Evolutionary conservation across 1,140 invertebrate genomes (phyloP), one percentile per base, ranked within the genome.

Genomic region (Dysdera silvatica): DNA sequence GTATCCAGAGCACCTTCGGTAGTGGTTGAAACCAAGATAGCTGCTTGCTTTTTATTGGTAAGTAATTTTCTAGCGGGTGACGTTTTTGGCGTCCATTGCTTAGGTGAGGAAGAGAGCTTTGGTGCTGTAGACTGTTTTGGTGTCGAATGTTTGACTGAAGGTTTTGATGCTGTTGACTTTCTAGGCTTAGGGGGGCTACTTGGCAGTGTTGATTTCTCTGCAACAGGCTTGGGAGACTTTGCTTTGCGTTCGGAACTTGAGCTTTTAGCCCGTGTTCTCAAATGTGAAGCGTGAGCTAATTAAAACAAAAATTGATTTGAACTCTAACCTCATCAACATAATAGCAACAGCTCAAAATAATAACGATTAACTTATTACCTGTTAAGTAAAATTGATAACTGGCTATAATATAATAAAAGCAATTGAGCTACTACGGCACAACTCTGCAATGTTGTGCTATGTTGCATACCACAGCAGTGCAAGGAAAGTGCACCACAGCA

Each of bases 11-110:
- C 8, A 18, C 43, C 58, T 18, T 8, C 48, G 47, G 20, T 28
- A 24, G 23, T 16, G 26, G 60, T 20, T n/a, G 53, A 14, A 6
- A 43, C 58, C 23, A 40, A 14, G n/a, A 12, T 18, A n/a, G 55
- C 61, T 29, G n/a, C 24, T 56, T 63, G 55, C 52, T 63, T 63
- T 24, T 63, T 63, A 20, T 20, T 55, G 4, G 41, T 20, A 18
- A 14, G n/a, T 29, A n/a, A 4, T 40, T 55, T 63, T 26, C 49
- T 56, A 14, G 43, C 43, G 18, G 35, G n/a, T 4, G 47, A 2
- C 7, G 14, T 24, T 35, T 61, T 61, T 1, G 59, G 23, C 45
- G 29, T 33, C n/a, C n/a, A n/a, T n/a, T n/a, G n/a, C n/a, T n/a
- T n/a, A n/a, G n/a, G n/a, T n/a, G n/a, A n/a, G n/a, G n/a, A n/a